These are phyloP conservation scores for Spilosoma lubricipeda DNA, from an alignment of 2,888 invertebrate species.

Conservation along the genomic window DNA sequence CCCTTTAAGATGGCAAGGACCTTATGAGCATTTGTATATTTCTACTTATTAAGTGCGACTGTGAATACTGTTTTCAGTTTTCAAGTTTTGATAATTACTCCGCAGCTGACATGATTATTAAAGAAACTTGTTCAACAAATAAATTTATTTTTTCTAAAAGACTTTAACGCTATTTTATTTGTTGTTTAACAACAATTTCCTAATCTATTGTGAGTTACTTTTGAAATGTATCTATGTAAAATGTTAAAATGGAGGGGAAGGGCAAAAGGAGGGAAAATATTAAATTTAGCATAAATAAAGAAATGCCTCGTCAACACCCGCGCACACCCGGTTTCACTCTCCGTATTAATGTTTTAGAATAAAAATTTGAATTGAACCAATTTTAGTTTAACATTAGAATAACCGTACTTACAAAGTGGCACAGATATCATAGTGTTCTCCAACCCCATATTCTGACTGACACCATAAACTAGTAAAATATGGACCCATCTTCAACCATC, in stretches of 20 bases:
- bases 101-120: not conserved
- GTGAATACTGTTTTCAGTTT: too few species aligned
- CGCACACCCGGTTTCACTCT: too few species aligned
- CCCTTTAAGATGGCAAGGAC: not conserved
- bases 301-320: too few species aligned
- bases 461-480: conserved; percentile 22
- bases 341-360: not conserved
- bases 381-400: not conserved
- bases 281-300: too few species aligned
- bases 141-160: not conserved
- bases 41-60: not conserved
- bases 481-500: conserved; percentile 16
- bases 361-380: not conserved
- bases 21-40: not conserved
- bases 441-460: not conserved
- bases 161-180: not conserved
- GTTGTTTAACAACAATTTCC: not conserved
- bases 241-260: not conserved
- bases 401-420: not conserved
- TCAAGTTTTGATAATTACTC: not conserved
- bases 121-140: not conserved
- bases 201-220: too few species aligned
- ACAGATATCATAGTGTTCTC: not conserved
- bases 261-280: too few species aligned
- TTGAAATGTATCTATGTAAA: too few species aligned